phyloP scores from a whole-genome alignment of 2,888 invertebrate genomes.

The Schizotus pectinicornis region DNA sequence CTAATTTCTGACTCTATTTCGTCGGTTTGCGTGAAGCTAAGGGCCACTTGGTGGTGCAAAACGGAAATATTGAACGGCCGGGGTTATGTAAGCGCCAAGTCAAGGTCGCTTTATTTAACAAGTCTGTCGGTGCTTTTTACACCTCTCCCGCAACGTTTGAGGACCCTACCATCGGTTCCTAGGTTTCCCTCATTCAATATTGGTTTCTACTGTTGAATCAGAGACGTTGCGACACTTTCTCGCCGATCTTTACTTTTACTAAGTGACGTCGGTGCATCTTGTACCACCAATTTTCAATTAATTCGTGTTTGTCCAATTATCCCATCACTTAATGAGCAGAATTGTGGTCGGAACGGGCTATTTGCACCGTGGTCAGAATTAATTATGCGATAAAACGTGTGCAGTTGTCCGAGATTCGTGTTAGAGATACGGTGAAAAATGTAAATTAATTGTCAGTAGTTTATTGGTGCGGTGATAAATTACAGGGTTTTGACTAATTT shows the following conservation, averaged over 20 bases:
- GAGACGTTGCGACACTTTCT: not conserved
- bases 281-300: not conserved
- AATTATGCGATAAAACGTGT: not conserved
- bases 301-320: slow-evolving; percentile 1
- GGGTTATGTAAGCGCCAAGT: slow-evolving; percentile 29
- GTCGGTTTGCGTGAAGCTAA: not conserved
- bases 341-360: no score
- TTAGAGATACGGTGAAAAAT: slow-evolving; percentile 35
- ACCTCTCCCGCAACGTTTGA: slow-evolving; percentile 28
- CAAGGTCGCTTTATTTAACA: slow-evolving; percentile 41
- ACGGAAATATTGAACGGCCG: slow-evolving; percentile 24
- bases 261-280: not conserved
- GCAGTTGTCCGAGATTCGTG: not conserved
- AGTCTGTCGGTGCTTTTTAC: slow-evolving; percentile 43
- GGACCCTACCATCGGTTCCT: slow-evolving; percentile 12
- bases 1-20: no score
- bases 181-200: slow-evolving; percentile 12
- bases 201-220: slow-evolving; percentile 9
- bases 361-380: not conserved
- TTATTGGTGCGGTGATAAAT: slow-evolving; percentile 34
- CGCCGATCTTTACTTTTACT: not conserved
- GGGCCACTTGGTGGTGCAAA: slow-evolving; percentile 18
- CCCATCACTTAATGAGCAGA: not conserved
- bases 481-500: slow-evolving; percentile 37
- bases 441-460: slow-evolving; percentile 41